Evolutionary conservation across 1,140 invertebrate species (phyloP).

Genomic region (Drosophila bocki): DNA sequence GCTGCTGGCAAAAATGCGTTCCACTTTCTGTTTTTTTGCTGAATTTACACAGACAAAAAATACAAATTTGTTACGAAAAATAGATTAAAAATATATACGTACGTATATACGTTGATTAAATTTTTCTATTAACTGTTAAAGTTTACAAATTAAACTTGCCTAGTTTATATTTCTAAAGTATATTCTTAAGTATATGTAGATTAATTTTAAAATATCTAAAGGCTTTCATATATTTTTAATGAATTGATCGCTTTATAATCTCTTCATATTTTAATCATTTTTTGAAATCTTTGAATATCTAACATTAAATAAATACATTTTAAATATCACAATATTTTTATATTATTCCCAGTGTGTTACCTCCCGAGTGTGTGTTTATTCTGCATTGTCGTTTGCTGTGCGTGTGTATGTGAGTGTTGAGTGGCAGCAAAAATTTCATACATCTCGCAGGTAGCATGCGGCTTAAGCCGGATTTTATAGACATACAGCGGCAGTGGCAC

Average conservation of each 20-base stretch:
- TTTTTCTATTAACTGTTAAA: no score
- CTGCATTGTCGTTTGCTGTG: conserved; percentile 33
- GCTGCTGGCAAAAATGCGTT: conserved; percentile 66
- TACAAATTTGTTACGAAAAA: no score
- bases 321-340: not conserved
- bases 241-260: not conserved
- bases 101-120: no score
- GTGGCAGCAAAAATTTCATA: conserved; percentile 68
- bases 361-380: conserved; percentile 14
- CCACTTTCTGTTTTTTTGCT: conserved; percentile 49
- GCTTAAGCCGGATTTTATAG: conserved; percentile 80
- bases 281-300: no score
- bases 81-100: no score
- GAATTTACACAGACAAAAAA: conserved; percentile 5
- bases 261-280: not conserved
- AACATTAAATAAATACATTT: not conserved
- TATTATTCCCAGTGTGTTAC: conserved; percentile 10
- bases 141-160: no score
- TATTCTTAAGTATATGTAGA: no score
- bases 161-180: no score
- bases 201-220: not conserved
- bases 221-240: not conserved
- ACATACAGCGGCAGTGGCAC: conserved; percentile 23
- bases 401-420: conserved; percentile 39
- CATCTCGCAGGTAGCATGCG: conserved; percentile 74